Percentiles rank a stretch among this genome's conserved stretches.
phyloP scores from a whole-genome alignment of 2,888 invertebrate species.

The Leptinotarsa juncta region DNA sequence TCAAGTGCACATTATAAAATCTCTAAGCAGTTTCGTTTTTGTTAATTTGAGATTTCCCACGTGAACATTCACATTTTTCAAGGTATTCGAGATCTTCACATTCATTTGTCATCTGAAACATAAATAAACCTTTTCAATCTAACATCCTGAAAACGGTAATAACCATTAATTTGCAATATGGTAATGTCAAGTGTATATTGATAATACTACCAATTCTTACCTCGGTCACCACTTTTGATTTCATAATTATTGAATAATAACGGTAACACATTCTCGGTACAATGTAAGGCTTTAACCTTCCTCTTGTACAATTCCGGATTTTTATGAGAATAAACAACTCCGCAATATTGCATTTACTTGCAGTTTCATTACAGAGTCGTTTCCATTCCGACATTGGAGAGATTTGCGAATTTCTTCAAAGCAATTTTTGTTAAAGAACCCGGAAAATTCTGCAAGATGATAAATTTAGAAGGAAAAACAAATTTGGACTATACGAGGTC shows the following conservation, averaged over 20 bases:
- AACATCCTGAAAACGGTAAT: conserved; percentile 9
- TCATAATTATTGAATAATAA: conserved; percentile 50
- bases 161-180: conserved; percentile 1
- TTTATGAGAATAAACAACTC: conserved; percentile 30
- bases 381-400: not conserved
- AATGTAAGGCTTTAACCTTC: conserved; percentile 48
- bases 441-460: no score
- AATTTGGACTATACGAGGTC: no score
- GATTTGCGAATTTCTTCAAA: no score
- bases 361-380: conserved; percentile 2
- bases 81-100: conserved; percentile 10
- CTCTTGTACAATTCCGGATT: conserved; percentile 30
- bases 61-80: not conserved
- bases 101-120: conserved; percentile 10
- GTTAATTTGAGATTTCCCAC: not conserved
- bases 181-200: not conserved
- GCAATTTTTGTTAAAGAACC: no score
- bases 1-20: no score
- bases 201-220: conserved; percentile 30
- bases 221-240: conserved; percentile 34
- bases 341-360: not conserved
- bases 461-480: no score
- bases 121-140: conserved; percentile 2
- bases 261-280: conserved; percentile 48
- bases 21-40: no score